Conservation (phyloP, 2,113 vertebrate species). For the Passer montanus region DNA sequence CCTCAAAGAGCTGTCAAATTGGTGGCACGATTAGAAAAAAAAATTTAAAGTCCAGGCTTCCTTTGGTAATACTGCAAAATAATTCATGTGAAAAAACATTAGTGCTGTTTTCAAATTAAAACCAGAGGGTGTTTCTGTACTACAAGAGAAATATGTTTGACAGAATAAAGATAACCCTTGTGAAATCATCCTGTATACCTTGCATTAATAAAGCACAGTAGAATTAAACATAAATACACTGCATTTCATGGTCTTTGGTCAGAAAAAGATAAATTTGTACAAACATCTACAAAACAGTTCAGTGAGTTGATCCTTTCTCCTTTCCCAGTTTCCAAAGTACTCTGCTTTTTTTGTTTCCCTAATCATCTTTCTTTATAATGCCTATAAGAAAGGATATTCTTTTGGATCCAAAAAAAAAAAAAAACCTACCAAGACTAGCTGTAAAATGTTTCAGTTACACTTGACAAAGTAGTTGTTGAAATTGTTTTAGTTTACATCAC, state of each 20-base stretch:
- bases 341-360: neutral
- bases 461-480: neutral
- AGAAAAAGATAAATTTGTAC: neutral
- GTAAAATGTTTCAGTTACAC: neutral
- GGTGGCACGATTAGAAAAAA: neutral
- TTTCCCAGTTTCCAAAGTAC: neutral
- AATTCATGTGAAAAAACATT: neutral
- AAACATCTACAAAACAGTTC: neutral
- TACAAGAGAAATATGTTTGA: neutral
- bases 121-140: neutral
- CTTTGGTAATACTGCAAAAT: neutral
- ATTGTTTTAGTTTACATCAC: neutral
- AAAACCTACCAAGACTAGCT: neutral
- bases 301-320: neutral
- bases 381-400: neutral
- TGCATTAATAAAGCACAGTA: neutral
- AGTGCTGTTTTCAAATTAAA: neutral
- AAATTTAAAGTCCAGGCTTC: neutral
- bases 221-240: neutral
- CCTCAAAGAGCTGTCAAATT: neutral
- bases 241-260: neutral
- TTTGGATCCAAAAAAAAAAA: neutral
- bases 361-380: neutral
- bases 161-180: neutral
- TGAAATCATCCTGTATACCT: neutral